Conservation (phyloP, 2,113 vertebrate genomes). For the Platichthys flesus region DNA sequence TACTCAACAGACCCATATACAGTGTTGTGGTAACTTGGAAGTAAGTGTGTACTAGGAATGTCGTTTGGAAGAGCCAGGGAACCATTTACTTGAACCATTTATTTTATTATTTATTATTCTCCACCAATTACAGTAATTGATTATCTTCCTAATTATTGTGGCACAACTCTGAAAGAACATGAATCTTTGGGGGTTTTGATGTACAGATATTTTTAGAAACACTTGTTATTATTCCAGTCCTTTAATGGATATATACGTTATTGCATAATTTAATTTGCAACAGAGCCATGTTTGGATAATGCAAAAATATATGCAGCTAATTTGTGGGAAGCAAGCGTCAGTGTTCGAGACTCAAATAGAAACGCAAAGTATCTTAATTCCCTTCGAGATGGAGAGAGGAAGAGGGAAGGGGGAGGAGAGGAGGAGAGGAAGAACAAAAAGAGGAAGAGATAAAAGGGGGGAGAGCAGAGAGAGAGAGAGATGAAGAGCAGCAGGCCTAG, state of each 20-base stretch:
- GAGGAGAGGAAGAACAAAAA: constrained; percentile 36
- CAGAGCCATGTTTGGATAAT: neutral
- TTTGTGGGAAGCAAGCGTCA: constrained; percentile 12
- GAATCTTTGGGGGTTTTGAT: no score
- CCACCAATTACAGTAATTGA: no score
- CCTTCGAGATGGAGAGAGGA: constrained; percentile 19
- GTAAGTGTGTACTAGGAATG: no score
- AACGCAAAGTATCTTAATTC: constrained; percentile 10
- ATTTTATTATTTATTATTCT: no score
- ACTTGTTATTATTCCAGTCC: neutral
- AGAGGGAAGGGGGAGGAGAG: constrained; percentile 6
- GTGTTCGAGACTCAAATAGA: constrained; percentile 27
- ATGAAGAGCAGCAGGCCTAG: constrained; percentile 66
- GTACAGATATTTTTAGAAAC: neutral
- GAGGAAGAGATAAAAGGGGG: constrained; percentile 46
- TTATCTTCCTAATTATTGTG: no score
- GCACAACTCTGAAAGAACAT: no score
- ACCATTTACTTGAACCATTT: no score
- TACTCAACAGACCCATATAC: no score
- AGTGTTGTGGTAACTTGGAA: no score
- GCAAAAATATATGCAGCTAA: neutral
- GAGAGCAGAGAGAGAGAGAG: constrained; percentile 44
- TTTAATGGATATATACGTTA: neutral
- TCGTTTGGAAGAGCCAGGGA: no score
- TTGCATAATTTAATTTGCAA: neutral